These are phyloP conservation scores for Acanthisitta chloris DNA, from an alignment of 2,113 vertebrate species.

Conservation along the genomic window DNA sequence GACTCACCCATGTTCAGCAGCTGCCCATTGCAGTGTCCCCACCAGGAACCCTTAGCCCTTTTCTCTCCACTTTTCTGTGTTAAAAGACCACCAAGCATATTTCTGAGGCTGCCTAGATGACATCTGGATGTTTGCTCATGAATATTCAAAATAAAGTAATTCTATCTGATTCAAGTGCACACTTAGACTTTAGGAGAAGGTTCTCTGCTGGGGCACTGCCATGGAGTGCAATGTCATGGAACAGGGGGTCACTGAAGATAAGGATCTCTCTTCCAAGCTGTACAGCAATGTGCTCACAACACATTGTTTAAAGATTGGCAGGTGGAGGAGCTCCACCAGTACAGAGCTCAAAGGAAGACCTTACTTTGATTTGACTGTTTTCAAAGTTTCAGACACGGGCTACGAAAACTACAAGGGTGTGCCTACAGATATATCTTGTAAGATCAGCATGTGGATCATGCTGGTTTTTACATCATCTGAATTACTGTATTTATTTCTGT, in stretches of 20 bases:
- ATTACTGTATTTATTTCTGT: background rate
- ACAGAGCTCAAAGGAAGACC: background rate
- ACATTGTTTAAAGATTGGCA: background rate
- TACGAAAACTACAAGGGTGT: background rate
- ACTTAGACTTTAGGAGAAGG: background rate
- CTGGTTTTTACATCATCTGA: background rate
- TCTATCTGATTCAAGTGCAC: background rate
- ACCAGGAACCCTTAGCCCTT: background rate
- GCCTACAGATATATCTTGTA: background rate
- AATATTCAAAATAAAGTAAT: background rate
- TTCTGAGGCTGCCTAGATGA: background rate
- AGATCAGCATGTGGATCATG: accelerated
- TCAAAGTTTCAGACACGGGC: background rate
- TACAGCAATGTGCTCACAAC: accelerated
- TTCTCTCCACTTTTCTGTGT: background rate
- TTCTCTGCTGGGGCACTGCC: background rate
- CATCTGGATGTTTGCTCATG: background rate
- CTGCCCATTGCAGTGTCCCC: background rate
- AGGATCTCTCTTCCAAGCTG: background rate
- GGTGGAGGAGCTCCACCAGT: background rate
- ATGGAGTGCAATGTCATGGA: background rate
- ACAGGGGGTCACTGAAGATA: background rate
- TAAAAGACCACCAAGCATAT: background rate
- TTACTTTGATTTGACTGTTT: background rate
- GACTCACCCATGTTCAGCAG: background rate